These are phyloP conservation scores for Eristalinus sepulchralis DNA, from an alignment of 2,888 invertebrate species.

Conservation along the genomic window DNA sequence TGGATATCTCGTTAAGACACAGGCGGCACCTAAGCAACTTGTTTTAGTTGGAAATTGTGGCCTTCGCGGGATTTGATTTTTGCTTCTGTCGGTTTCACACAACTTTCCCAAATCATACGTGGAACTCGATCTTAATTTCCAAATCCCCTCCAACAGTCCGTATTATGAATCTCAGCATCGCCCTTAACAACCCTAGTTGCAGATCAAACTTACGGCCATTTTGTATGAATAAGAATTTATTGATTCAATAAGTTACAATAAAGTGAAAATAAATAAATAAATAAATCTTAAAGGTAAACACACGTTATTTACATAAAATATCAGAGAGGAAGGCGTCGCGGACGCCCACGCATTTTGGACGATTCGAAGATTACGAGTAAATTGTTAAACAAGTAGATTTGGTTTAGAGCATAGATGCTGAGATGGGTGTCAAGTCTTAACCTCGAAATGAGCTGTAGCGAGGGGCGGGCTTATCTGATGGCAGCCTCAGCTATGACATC, in stretches of 20 bases:
- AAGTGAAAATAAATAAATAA: slow-evolving; percentile 50
- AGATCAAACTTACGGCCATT: neutral
- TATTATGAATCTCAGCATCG: too few relatives aligned
- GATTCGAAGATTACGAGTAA: slow-evolving; percentile 20
- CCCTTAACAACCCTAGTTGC: too few relatives aligned
- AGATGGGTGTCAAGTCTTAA: slow-evolving; percentile 56
- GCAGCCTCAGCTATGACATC: slow-evolving; percentile 63
- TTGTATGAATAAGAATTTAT: slow-evolving; percentile 23
- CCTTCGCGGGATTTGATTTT: too few relatives aligned
- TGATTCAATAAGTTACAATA: slow-evolving; percentile 33
- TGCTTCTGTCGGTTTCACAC: too few relatives aligned
- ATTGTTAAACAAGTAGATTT: slow-evolving; percentile 76
- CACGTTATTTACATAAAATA: slow-evolving; percentile 49
- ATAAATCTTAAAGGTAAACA: slow-evolving; percentile 40
- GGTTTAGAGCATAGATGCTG: slow-evolving; percentile 77
- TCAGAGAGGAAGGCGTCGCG: neutral
- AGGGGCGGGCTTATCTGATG: slow-evolving; percentile 69
- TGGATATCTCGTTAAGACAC: too few relatives aligned
- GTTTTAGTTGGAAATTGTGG: too few relatives aligned
- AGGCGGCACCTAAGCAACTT: too few relatives aligned
- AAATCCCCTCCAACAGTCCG: too few relatives aligned
- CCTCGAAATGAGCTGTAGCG: slow-evolving; percentile 52
- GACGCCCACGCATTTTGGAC: slow-evolving; percentile 11
- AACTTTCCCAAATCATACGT: too few relatives aligned
- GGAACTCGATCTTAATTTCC: too few relatives aligned